phyloP scores from a whole-genome alignment of 1,140 invertebrate genomes.

The Ips nitidus region DNA sequence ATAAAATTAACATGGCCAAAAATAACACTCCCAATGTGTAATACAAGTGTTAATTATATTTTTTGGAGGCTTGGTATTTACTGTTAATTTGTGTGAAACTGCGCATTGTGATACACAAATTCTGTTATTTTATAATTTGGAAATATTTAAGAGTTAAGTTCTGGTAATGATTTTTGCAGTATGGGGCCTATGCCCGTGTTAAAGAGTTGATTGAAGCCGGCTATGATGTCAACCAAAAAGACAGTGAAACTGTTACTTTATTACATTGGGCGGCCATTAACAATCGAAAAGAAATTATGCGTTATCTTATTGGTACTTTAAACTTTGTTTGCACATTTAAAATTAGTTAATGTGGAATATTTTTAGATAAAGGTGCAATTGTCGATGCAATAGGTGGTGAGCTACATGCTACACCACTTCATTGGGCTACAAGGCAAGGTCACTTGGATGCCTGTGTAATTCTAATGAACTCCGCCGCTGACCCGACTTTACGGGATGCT shows the following conservation, averaged over 20 bases:
- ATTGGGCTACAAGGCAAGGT: conserved; percentile 97
- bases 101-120: no score
- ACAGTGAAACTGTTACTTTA: conserved; percentile 91
- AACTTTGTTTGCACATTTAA: neutral
- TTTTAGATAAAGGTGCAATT: conserved; percentile 75
- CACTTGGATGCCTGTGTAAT: conserved; percentile 90
- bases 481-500: conserved; percentile 88
- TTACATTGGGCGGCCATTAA: conserved; percentile 99
- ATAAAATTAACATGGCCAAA: no score
- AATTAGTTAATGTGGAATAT: conserved; percentile 47
- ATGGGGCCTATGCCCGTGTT: conserved; percentile 82
- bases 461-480: conserved; percentile 90
- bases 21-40: no score
- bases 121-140: no score
- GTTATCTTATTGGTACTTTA: conserved; percentile 50
- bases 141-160: no score
- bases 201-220: conserved; percentile 85
- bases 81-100: no score
- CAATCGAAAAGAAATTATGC: conserved; percentile 90
- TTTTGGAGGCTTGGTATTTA: no score
- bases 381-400: conserved; percentile 96
- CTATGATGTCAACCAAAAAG: conserved; percentile 87
- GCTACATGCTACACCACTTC: conserved; percentile 91
- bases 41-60: no score
- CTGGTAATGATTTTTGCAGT: conserved; percentile 56